A percentile compares a stretch with the other conserved stretches of the same genome.
These are phyloP conservation scores for Latrodectus hesperus DNA, from an alignment of 2,888 invertebrate species.

Conservation along the genomic window DNA sequence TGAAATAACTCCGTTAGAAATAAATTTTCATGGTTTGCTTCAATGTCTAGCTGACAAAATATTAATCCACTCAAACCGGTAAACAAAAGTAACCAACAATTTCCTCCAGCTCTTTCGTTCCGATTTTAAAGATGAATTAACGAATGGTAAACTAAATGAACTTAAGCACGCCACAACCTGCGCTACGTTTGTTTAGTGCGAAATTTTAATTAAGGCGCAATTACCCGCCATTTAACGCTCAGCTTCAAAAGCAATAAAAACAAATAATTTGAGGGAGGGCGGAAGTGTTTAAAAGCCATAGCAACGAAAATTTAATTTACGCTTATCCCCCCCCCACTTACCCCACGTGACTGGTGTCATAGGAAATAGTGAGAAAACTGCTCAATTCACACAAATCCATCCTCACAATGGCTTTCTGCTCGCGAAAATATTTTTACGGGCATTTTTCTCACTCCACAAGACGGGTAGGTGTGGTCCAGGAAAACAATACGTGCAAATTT, in stretches of 20 bases:
- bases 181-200: background rate
- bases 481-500: conserved; percentile 26
- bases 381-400: conserved; percentile 11
- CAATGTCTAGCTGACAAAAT: no score
- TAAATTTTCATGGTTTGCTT: no score
- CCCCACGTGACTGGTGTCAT: conserved; percentile 33
- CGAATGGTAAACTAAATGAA: background rate
- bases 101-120: background rate
- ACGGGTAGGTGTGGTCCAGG: conserved; percentile 1
- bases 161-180: background rate
- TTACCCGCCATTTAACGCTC: conserved; percentile 41
- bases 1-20: no score
- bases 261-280: conserved; percentile 11
- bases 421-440: conserved; percentile 48
- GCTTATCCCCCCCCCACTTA: background rate
- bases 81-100: background rate
- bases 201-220: conserved; percentile 56
- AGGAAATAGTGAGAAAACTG: background rate
- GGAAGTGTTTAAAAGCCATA: conserved; percentile 11
- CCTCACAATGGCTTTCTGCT: background rate
- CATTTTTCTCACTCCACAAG: conserved; percentile 52
- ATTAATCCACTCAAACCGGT: background rate
- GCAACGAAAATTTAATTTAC: conserved; percentile 59
- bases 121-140: background rate
- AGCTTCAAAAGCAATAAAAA: conserved; percentile 16